These are phyloP conservation scores for Diadema setosum DNA, from an alignment of 35 echinoderm and acorn worm genomes.

Conservation along the genomic window DNA sequence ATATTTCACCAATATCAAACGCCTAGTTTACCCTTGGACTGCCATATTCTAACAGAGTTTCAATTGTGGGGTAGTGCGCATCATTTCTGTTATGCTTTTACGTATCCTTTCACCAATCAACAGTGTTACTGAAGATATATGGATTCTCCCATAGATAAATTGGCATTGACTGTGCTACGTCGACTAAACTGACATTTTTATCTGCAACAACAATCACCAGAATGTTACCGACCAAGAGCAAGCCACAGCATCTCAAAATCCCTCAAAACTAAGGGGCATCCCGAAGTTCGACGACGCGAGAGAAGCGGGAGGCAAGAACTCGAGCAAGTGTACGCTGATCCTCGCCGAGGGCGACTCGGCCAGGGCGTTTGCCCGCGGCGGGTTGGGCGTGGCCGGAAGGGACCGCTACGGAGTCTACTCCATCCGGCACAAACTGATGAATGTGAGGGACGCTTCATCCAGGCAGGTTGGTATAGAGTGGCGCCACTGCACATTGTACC, in stretches of 20 bases:
- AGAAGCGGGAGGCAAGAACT: slow-evolving; percentile 49
- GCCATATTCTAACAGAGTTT: too few species aligned
- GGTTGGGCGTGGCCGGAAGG: slow-evolving; percentile 59
- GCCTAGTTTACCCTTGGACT: too few species aligned
- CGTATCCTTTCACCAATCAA: too few species aligned
- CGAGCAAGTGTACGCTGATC: slow-evolving; percentile 65
- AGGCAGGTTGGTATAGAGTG: slow-evolving; percentile 81
- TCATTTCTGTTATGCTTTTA: too few species aligned
- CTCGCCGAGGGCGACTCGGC: slow-evolving; percentile 96
- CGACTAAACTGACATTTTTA: background rate
- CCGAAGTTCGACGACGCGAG: slow-evolving; percentile 84
- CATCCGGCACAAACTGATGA: slow-evolving; percentile 64
- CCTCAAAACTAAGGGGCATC: slow-evolving; percentile 72
- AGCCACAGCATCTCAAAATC: slow-evolving; percentile 33
- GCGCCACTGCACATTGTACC: too few species aligned
- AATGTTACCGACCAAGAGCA: slow-evolving; percentile 66
- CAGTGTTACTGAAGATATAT: too few species aligned
- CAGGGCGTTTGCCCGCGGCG: slow-evolving; percentile 77
- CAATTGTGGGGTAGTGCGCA: too few species aligned
- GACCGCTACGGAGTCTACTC: slow-evolving; percentile 78
- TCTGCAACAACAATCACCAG: too few species aligned
- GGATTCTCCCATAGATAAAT: too few species aligned
- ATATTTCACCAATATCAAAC: too few species aligned
- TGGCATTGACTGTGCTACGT: too few species aligned
- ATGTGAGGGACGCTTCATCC: slow-evolving; percentile 64